Percentiles rank a stretch among this genome's conserved stretches.
These are phyloP conservation scores for Hydractinia symbiolongicarpus DNA, from an alignment of 30 jellyfish, hydroid and myxozoan genomes.

Conservation along the genomic window DNA sequence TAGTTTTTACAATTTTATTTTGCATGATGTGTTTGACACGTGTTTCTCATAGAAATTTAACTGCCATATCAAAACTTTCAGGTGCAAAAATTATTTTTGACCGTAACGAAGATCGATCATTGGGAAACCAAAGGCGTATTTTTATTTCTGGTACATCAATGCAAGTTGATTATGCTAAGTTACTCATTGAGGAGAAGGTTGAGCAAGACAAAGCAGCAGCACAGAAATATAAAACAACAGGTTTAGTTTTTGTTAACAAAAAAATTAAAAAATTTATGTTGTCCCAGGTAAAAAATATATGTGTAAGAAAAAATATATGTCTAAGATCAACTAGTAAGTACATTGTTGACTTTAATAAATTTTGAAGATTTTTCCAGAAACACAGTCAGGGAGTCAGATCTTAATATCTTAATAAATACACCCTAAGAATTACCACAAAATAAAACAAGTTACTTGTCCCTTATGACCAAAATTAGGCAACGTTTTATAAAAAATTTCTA, in stretches of 20 bases:
- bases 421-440: no score
- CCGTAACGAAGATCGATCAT: conserved; percentile 18
- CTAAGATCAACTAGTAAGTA: no score
- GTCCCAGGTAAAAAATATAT: no score
- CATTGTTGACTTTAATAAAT: no score
- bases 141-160: conserved; percentile 42
- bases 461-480: no score
- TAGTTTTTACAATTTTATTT: not conserved
- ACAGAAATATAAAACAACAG: not conserved
- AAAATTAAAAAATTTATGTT: not conserved
- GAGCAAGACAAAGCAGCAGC: conserved; percentile 18
- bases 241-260: not conserved
- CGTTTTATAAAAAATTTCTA: no score
- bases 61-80: not conserved
- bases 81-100: conserved; percentile 66
- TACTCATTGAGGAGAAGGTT: conserved; percentile 55
- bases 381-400: no score
- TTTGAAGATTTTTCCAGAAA: no score
- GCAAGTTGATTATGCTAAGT: conserved; percentile 68
- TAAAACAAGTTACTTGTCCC: no score
- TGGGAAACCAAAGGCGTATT: conserved; percentile 35
- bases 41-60: no score
- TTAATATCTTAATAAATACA: no score
- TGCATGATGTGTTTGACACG: not conserved
- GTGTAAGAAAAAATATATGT: no score